phyloP scores from a whole-genome alignment of 2,113 vertebrate genomes.

The Aphyosemion australe region DNA sequence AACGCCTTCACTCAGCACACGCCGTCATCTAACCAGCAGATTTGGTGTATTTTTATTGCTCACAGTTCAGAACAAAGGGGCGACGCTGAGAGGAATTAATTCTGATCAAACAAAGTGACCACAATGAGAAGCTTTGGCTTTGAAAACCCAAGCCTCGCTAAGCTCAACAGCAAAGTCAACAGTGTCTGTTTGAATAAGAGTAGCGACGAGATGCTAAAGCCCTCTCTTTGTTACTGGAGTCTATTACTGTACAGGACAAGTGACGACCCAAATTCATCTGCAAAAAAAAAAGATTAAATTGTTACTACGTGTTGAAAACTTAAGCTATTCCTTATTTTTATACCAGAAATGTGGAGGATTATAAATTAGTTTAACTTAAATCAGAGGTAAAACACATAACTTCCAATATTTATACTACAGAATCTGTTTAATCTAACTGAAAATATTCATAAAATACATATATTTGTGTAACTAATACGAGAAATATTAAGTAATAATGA shows the following conservation, averaged over 20 bases:
- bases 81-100: constrained; percentile 64
- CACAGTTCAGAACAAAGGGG: constrained; percentile 52
- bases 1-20: constrained; percentile 51
- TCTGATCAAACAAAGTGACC: constrained; percentile 65
- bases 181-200: constrained; percentile 26
- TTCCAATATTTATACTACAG: no score
- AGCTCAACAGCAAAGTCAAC: constrained; percentile 54
- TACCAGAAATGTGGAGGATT: no score
- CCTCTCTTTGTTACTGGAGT: constrained; percentile 41
- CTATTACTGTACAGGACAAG: constrained; percentile 36
- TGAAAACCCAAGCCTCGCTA: constrained; percentile 53
- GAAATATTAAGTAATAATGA: no score
- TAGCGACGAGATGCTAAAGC: constrained; percentile 5
- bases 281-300: constrained; percentile 1
- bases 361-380: no score
- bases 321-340: no score
- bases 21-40: constrained; percentile 38
- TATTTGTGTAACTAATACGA: no score
- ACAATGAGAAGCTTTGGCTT: constrained; percentile 56
- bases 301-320: not conserved
- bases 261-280: constrained; percentile 46
- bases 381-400: no score
- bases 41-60: constrained; percentile 47
- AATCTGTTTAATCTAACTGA: no score
- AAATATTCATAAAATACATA: no score